Percentiles rank a stretch among this genome's conserved stretches.
Conservation (phyloP, 2,797 vertebrate species). For the Florisuga fusca region DNA sequence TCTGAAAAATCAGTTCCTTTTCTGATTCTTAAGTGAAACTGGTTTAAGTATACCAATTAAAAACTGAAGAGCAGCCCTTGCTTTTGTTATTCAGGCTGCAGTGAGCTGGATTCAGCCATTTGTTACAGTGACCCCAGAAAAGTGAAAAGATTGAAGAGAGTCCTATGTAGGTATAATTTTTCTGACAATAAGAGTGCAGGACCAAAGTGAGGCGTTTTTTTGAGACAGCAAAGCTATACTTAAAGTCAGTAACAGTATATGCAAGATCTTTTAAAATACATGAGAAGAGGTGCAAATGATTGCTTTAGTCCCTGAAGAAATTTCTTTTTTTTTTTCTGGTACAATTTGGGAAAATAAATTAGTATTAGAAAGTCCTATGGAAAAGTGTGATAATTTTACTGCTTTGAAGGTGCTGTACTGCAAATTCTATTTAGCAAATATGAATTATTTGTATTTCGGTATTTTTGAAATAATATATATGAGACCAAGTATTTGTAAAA, state of each 20-base stretch:
- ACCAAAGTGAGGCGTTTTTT: constrained; percentile 6
- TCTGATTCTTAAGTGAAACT: not conserved
- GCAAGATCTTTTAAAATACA: constrained; percentile 1
- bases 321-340: not conserved
- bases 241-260: constrained; percentile 32
- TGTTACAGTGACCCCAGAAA: not conserved
- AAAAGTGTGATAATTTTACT: not conserved
- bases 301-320: not conserved
- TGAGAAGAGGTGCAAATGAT: not conserved
- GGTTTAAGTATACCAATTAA: not conserved
- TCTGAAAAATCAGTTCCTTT: not conserved
- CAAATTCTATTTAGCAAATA: not conserved
- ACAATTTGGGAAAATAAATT: not conserved
- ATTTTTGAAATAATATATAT: not conserved
- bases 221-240: not conserved
- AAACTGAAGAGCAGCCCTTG: not conserved
- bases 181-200: not conserved
- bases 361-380: not conserved
- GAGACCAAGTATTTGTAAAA: not conserved
- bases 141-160: not conserved
- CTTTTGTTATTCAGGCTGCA: not conserved
- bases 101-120: not conserved
- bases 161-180: not conserved
- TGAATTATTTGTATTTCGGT: not conserved
- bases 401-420: not conserved